phyloP scores from a whole-genome alignment of 1,140 invertebrate genomes.

The Drosophila tsacasi region DNA sequence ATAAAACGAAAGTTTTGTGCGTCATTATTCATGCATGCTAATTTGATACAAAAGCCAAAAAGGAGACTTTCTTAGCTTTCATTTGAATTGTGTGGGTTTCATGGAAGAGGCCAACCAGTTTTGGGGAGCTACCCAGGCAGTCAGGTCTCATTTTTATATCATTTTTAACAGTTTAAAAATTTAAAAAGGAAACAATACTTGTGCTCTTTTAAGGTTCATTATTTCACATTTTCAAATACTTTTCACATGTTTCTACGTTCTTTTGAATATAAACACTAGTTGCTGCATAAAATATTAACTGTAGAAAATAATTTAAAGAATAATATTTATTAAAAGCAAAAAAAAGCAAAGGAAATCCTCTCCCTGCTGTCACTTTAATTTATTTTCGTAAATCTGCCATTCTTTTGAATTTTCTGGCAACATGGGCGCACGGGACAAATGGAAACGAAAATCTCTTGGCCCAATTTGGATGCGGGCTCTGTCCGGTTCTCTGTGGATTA shows the following conservation, averaged over 20 bases:
- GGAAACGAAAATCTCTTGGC: slow-evolving; percentile 2
- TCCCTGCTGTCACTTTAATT: not conserved
- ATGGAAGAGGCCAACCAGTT: not conserved
- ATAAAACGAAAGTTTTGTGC: slow-evolving; percentile 7
- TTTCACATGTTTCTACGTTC: not conserved
- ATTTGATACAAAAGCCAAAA: slow-evolving; percentile 39
- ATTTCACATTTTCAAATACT: not conserved
- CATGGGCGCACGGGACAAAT: not conserved
- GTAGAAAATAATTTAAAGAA: not conserved
- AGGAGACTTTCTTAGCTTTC: slow-evolving; percentile 1
- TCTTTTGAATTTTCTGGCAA: not conserved
- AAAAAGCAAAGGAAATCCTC: not conserved
- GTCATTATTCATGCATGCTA: slow-evolving; percentile 34
- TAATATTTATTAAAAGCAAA: not conserved
- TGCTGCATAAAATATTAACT: not conserved
- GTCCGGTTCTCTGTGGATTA: slow-evolving; percentile 17
- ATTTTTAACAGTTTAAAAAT: not conserved
- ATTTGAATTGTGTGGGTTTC: not conserved
- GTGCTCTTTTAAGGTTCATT: not conserved
- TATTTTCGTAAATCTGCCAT: not conserved
- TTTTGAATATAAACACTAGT: not conserved
- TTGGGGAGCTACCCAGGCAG: not conserved
- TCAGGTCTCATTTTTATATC: not conserved
- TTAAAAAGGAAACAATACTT: not conserved
- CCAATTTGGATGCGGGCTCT: not conserved